Evolutionary conservation across 2,888 invertebrate species (phyloP).

Genomic region (Blastobasis lacticolella): DNA sequence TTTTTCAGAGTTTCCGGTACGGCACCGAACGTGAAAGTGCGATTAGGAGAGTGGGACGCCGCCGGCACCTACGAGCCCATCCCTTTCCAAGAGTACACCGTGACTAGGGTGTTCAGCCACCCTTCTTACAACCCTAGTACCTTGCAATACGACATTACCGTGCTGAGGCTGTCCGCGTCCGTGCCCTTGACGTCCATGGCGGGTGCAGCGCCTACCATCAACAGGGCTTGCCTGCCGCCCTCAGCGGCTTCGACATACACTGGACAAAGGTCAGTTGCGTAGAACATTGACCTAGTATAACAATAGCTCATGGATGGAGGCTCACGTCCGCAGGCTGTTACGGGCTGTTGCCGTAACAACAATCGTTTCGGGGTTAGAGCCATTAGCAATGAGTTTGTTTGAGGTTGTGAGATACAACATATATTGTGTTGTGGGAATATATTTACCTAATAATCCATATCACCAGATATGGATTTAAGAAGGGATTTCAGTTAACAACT

Average conservation of each 20-base stretch:
- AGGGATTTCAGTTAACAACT: too few species aligned
- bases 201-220: conserved; percentile 73
- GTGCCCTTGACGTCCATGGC: conserved; percentile 62
- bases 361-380: too few species aligned
- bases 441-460: too few species aligned
- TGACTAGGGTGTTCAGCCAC: conserved; percentile 75
- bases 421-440: too few species aligned
- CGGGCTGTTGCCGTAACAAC: too few species aligned
- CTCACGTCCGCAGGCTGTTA: too few species aligned
- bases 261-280: conserved; percentile 56
- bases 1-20: conserved; percentile 52
- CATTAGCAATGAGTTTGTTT: too few species aligned
- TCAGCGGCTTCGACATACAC: conserved; percentile 43
- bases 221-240: conserved; percentile 76
- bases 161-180: conserved; percentile 78
- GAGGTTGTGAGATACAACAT: too few species aligned
- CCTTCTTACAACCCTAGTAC: conserved; percentile 81
- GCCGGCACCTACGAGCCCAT: conserved; percentile 77
- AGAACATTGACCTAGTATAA: not conserved
- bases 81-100: conserved; percentile 76
- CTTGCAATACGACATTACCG: conserved; percentile 86
- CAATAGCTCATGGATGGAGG: too few species aligned
- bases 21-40: conserved; percentile 75
- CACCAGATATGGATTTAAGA: too few species aligned
- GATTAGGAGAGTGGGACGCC: conserved; percentile 86